Base-by-base conservation (phyloP, 2,888 invertebrate species). In the Linhomoeus sp. region DNA sequence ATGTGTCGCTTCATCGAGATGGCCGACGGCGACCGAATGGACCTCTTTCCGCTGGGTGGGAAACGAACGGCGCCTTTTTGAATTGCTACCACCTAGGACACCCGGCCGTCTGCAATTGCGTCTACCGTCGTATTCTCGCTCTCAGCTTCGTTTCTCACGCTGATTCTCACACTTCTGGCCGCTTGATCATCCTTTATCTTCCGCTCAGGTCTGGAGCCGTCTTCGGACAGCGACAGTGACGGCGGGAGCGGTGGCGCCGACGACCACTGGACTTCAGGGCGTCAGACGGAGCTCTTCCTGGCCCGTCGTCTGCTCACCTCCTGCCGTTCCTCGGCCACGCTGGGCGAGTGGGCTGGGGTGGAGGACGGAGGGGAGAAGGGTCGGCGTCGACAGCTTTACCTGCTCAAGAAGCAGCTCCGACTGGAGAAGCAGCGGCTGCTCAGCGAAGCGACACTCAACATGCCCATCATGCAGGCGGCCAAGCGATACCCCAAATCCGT, bases 191-290 rank as follows among this genome's bases (percentile, higher is more conserved):
- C n/a, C n/a, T n/a, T n/a, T n/a, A n/a, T n/a, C n/a, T n/a, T n/a
- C n/a, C n/a, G n/a, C n/a, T n/a, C 46, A 58, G 59, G 58, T 9
- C 50, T 60, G 36, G 61, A 61, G 47, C 58, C 58, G 19, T 60
- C 59, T 5, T 29, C 29, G 20, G 56, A 56, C 48, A 59, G 59
- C 43, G 60, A 60, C 38, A 49, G 49, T 14, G 52, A 54, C 9
- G 45, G 37, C 35, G 49, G 43, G 15, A 29, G 43, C 22, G 47
- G 41, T 40, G 25, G 1, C 22, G 41, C 20, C 5, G 12, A 12
- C 7, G 42, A 38, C 17, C 20, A 17, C 14, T 24, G 12, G 42
- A 9, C 22, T 5, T 22, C 39, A 15, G 39, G 9, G 22, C 20
- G 39, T 9, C 39, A 20, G 39, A 15, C 22, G 39, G 20, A 20